Evolutionary conservation across 2,888 invertebrate species (phyloP), one percentile per base, ranked within the genome.

Genomic region (Emmelina monodactyla): DNA sequence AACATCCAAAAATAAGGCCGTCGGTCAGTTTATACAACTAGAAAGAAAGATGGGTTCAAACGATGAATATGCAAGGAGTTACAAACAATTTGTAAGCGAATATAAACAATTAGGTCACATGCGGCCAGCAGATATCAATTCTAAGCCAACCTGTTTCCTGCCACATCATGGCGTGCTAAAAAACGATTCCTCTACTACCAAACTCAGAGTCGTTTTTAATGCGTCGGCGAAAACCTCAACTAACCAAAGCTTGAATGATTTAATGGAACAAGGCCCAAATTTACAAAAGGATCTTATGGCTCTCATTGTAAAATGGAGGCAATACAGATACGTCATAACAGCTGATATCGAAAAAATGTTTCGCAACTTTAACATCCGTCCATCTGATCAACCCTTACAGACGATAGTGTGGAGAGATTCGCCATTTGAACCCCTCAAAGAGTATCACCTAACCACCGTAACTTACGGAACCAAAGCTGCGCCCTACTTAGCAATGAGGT

Each of bases 141-240:
- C 13, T 7, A 11, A 12, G 14, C n/a, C n/a, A n/a, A 22, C 13
- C 13, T 29, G 29, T 29, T 38, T 31, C 28, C 22, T 39, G 15
- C 39, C 38, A 2, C 38, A 41, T 16, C 41, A 43, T 28, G 33
- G 34, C 14, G 37, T 40, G 6, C 10, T 37, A 13, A 22, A 33
- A 11, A 12, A 16, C 6, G 42, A 39, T 2, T 39, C 44, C 2
- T 32, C 37, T 1, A 43, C 43, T 6, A 44, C 46, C 1, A 14
- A 31, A 9, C 19, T 43, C 1, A 33, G 45, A 0, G 38, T 39
- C 2, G 47, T 47, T 1, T 47, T 43, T 13, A 42, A 47, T 14
- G 42, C 38, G n/a, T 43, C 45, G 2, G 16, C 36, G 5, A 33
- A 32, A 28, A 41, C 45, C 2, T 34, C 43, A 14, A 25, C 40